Base-by-base conservation (phyloP, 37 sponge, comb jelly and placozoan species). In the Aphrocallistes beatrix region DNA sequence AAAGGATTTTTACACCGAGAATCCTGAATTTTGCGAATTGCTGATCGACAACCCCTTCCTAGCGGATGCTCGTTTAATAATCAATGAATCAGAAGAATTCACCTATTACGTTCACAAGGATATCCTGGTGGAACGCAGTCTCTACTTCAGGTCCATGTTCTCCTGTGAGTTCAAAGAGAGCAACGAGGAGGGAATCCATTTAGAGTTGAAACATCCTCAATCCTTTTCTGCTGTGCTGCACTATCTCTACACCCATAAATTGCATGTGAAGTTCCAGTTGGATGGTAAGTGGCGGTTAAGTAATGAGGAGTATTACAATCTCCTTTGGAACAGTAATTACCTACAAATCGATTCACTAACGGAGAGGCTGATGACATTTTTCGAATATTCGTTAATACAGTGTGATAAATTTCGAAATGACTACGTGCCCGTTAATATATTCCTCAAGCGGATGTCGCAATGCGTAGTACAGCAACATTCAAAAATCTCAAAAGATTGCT, bases 291-390 rank as follows among this genome's bases (percentile, higher is more conserved):
- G 75, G 75, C 10, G 75, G n/a, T 19, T 30, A 6, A 60, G 75
- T 30, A 60, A 60, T 19, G 75, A 60, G 75, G 75, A 60, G 75
- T 60, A 60, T 13, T 60, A 60, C 75, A 60, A 60, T 30, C n/a
- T 60, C 28, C 32, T 60, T 3, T 60, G 75, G 75, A 60, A 19
- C 3, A 28, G 75, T 32, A 21, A 60, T 30, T 60, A 60, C 34
- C 75, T 60, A 13, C 75, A 60, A 13, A 60, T 60, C 3, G 75
- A 60, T 30, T 60, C 75, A 25, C 75, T 60, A 3, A 60, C 75
- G n/a, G 3, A 60, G 28, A 60, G n/a, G n/a, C 75, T 60, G 17
- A 6, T 1, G 10, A 3, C 10, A 6, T 25, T 60, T 21, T 60
- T 60, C 34, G 75, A 60, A 3, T 60, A 25, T 30, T 3, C 8